Conservation (phyloP, 1,140 invertebrate species). For the Atta texana region DNA sequence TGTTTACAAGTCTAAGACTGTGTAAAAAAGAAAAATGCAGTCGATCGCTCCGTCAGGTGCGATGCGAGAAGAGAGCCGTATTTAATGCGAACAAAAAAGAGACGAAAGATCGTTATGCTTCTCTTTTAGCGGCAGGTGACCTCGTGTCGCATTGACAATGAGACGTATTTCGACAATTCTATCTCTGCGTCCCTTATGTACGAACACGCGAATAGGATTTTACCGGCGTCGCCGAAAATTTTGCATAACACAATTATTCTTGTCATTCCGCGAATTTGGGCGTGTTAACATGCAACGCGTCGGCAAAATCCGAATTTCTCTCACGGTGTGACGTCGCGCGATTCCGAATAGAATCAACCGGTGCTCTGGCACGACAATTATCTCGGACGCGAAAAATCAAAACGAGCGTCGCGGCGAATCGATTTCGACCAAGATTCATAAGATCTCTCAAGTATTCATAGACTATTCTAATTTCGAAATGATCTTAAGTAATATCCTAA, state of each 20-base stretch:
- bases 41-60: not conserved
- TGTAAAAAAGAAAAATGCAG: not conserved
- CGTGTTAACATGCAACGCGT: not conserved
- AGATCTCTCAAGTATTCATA: not conserved
- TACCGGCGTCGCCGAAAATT: not conserved
- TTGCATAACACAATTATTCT: constrained; percentile 31
- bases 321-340: not conserved
- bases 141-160: not conserved
- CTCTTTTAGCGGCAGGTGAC: not conserved
- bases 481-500: too few species aligned
- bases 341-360: not conserved
- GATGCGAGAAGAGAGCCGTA: not conserved
- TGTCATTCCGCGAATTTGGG: not conserved
- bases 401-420: not conserved
- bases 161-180: constrained; percentile 3
- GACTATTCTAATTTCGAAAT: too few species aligned
- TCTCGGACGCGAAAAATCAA: not conserved
- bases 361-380: not conserved
- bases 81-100: constrained; percentile 16
- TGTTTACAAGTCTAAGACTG: constrained; percentile 12
- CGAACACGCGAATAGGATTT: constrained; percentile 3
- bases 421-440: not conserved
- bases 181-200: not conserved
- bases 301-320: not conserved
- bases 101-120: not conserved